Evolutionary conservation across 2,888 invertebrate genomes (phyloP).

Genomic region (Mongoloraphidia duomilia): DNA sequence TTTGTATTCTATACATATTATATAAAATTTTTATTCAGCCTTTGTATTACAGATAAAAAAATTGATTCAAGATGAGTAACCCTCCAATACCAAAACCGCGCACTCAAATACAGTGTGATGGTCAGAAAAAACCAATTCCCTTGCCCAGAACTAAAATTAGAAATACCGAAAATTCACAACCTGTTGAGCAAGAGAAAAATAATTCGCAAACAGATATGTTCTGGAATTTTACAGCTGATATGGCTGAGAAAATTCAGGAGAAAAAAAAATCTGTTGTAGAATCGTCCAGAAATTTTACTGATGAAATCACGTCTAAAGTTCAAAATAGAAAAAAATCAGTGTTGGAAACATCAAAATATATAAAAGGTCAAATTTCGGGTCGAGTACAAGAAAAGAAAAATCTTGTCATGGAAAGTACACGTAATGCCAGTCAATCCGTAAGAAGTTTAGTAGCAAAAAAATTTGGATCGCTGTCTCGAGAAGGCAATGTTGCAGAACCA

Average conservation of each 20-base stretch:
- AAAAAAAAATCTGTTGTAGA: conserved; percentile 32
- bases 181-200: no score
- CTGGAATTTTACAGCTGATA: not conserved
- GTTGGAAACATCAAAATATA: conserved; percentile 33
- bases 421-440: conserved; percentile 36
- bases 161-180: no score
- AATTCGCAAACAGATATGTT: no score
- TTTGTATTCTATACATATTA: no score
- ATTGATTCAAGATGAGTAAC: no score
- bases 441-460: conserved; percentile 23
- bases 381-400: conserved; percentile 33
- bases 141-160: conserved; percentile 1
- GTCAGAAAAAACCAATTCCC: conserved; percentile 3
- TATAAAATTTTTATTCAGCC: no score
- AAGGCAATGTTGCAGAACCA: conserved; percentile 10
- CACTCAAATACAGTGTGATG: not conserved
- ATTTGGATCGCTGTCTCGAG: conserved; percentile 18
- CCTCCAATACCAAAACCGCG: conserved; percentile 4
- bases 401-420: conserved; percentile 48
- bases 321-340: conserved; percentile 36
- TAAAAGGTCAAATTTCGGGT: conserved; percentile 34
- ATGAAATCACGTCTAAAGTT: conserved; percentile 31
- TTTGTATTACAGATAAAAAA: no score
- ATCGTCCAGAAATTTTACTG: conserved; percentile 29
- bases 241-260: conserved; percentile 19